A percentile compares a stretch with the other conserved stretches of the same genome.
Conservation (phyloP, 2,113 vertebrate species). For the Ochotona curzoniae region DNA sequence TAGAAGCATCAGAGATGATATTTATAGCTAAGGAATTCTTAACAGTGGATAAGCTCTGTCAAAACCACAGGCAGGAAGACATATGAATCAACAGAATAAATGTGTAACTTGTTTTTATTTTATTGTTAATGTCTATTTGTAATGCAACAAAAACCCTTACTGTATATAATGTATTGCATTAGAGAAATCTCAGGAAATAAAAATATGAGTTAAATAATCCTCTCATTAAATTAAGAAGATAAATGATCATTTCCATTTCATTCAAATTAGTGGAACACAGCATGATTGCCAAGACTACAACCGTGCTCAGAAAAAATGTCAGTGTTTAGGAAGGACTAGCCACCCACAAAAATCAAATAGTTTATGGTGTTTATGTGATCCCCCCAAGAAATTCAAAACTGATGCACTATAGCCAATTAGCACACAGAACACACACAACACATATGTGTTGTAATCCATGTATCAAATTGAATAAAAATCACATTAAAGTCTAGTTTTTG, state of each 20-base stretch:
- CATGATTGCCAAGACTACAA: neutral
- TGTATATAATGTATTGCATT: neutral
- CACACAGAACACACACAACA: neutral
- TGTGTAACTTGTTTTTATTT: neutral
- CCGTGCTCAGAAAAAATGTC: neutral
- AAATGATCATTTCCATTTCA: constrained; percentile 20
- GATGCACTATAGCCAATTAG: constrained; percentile 26
- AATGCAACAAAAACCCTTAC: neutral
- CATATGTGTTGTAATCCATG: neutral
- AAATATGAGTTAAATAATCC: neutral
- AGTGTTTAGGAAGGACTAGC: neutral
- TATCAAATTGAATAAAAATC: constrained; percentile 17
- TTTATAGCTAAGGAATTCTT: neutral
- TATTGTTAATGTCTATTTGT: neutral
- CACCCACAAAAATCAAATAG: neutral
- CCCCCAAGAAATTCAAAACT: neutral
- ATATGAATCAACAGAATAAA: neutral
- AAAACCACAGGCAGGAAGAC: neutral
- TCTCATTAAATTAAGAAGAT: neutral
- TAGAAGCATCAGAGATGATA: neutral
- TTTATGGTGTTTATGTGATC: too few relatives aligned
- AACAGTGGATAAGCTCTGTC: neutral
- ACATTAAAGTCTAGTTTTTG: neutral
- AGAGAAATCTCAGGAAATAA: neutral
- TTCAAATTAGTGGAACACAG: neutral